Conservation (phyloP, 2,797 vertebrate species). For the Phyllotis vaccarum region DNA sequence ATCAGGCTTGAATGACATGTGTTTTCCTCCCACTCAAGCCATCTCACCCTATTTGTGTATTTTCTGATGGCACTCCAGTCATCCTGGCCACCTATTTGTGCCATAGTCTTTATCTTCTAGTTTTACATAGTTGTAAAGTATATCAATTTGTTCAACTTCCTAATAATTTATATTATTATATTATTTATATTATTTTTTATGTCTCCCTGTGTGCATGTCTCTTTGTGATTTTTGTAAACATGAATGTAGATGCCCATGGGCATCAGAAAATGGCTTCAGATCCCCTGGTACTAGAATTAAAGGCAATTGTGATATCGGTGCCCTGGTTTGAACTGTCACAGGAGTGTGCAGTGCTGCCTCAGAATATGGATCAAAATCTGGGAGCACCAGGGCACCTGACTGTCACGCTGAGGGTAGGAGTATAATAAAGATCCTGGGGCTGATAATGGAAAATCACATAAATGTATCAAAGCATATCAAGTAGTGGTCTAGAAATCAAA, state of each 20-base stretch:
- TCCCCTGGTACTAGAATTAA: neutral
- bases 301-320: neutral
- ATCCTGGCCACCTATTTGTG: neutral
- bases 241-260: neutral
- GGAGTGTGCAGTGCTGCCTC: neutral
- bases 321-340: neutral
- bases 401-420: neutral
- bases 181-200: neutral
- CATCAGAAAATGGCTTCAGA: neutral
- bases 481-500: conserved; percentile 44
- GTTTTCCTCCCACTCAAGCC: neutral
- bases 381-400: neutral
- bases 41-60: neutral
- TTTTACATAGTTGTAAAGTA: conserved; percentile 16
- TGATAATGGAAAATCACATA: conserved; percentile 1
- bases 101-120: neutral
- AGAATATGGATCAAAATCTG: neutral
- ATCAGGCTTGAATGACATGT: neutral
- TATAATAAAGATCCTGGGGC: neutral
- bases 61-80: neutral
- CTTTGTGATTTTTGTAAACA: neutral
- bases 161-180: conserved; percentile 48
- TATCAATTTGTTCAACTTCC: conserved; percentile 42
- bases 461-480: neutral
- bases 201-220: neutral